Evolutionary conservation across 2,797 vertebrate species (phyloP), one percentile per base, ranked within the genome.

Genomic region (Leuciscus waleckii): DNA sequence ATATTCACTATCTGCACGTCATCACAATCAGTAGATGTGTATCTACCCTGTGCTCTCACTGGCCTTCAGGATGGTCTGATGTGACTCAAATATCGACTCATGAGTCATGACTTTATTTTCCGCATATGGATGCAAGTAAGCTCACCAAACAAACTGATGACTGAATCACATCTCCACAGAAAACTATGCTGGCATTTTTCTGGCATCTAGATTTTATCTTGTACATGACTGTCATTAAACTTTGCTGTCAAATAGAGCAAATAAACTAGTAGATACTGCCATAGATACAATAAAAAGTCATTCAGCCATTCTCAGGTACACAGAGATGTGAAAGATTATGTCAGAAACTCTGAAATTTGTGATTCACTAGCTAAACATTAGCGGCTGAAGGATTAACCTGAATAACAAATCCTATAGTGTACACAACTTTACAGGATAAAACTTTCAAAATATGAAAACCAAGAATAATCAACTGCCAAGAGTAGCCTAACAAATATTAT

Each of bases 41-140:
- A 37, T 77, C 13, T 41, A 39, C 1, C 13, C 51, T 39, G 32
- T 37, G 10, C 9, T 63, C 8, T 63, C 10, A 58, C 54, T 41
- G 39, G 5, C 16, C 26, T 79, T 46, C n/a, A 65, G n/a, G 61
- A 65, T 13, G 1, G 6, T 16, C 10, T 17, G 17, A 63, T 29
- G n/a, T 78, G 76, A 67, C 17, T 79, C 26, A 79, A 14, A 49
- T 79, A 65, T 79, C 46, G 19, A 67, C 39, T 65, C 9, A 23
- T 68, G 17, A 37, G 32, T 68, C 26, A 63, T 63, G n/a, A 41
- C 8, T 61, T 26, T 43, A 29, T 78, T 78, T 78, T 78, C 76
- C 10, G 23, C 54, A 61, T 37, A 63, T 9, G 32, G 46, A 19
- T 46, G 3, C 23, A 35, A 65, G 39, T 49, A 4, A 43, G 56